Evolutionary conservation across 2,888 invertebrate genomes (phyloP).

Genomic region (Leptinotarsa tumamoca): DNA sequence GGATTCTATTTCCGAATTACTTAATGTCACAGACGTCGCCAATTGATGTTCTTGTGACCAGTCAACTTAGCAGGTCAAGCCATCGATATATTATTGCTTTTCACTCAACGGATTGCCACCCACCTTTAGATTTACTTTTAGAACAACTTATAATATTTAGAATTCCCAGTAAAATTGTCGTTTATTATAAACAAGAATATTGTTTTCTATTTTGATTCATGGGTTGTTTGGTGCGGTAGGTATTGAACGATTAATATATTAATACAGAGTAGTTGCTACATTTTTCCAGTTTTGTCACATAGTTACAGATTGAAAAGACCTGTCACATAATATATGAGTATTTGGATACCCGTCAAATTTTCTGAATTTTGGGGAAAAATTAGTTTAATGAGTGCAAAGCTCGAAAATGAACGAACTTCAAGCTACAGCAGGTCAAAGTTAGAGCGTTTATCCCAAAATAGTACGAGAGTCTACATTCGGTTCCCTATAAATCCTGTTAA

Average conservation of each 20-base stretch:
- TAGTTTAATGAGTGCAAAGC: no score
- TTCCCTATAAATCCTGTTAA: no score
- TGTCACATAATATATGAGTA: not conserved
- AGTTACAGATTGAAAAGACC: not conserved
- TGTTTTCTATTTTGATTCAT: not conserved
- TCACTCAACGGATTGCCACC: slow-evolving; percentile 53
- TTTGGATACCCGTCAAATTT: not conserved
- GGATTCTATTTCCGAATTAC: slow-evolving; percentile 50
- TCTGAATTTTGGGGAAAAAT: not conserved
- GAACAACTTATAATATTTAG: slow-evolving; percentile 44
- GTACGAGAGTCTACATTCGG: no score
- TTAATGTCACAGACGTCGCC: slow-evolving; percentile 46
- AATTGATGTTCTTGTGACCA: slow-evolving; percentile 45
- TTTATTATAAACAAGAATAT: slow-evolving; percentile 18
- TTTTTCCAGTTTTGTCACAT: not conserved
- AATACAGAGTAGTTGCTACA: not conserved
- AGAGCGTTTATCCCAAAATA: no score
- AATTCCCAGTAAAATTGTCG: slow-evolving; percentile 44
- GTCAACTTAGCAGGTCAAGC: slow-evolving; percentile 48
- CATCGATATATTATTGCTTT: slow-evolving; percentile 50
- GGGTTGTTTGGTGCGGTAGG: not conserved
- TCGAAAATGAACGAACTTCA: no score
- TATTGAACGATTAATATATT: not conserved
- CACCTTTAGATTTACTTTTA: slow-evolving; percentile 52
- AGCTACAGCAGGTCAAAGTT: no score